These are phyloP conservation scores for Thymelicus sylvestris DNA, from an alignment of 2,888 invertebrate species.

Conservation along the genomic window DNA sequence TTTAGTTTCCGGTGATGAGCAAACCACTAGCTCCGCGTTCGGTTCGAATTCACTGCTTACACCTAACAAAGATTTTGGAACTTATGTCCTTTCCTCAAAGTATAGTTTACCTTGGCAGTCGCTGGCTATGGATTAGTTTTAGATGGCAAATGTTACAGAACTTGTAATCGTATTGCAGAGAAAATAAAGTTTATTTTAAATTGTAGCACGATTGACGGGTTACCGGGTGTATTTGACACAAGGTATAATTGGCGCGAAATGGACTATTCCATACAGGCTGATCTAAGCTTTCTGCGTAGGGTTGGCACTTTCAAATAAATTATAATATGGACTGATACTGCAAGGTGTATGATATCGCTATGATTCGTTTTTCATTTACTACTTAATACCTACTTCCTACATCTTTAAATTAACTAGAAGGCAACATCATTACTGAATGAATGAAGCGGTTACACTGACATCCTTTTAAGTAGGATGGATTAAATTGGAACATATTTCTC, in stretches of 20 bases:
- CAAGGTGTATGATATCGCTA: too few relatives aligned
- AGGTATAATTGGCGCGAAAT: conserved; percentile 80
- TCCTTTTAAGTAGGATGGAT: too few relatives aligned
- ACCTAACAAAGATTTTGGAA: conserved; percentile 2
- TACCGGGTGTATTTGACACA: conserved; percentile 72
- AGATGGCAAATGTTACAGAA: conserved; percentile 5
- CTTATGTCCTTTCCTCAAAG: background rate
- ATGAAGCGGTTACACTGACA: too few relatives aligned
- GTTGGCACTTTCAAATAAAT: conserved; percentile 10
- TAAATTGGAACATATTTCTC: too few relatives aligned
- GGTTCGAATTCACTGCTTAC: conserved; percentile 51
- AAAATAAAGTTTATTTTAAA: conserved; percentile 40
- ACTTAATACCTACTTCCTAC: too few relatives aligned
- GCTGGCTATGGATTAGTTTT: conserved; percentile 4
- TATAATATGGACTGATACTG: too few relatives aligned
- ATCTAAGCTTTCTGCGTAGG: conserved; percentile 39
- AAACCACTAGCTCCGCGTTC: conserved; percentile 55
- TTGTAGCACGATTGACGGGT: conserved; percentile 29
- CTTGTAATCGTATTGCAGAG: conserved; percentile 21
- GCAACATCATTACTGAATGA: too few relatives aligned
- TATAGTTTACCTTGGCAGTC: conserved; percentile 8
- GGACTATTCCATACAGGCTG: conserved; percentile 66
- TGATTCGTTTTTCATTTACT: too few relatives aligned
- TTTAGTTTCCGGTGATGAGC: conserved; percentile 51
- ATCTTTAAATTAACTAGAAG: too few relatives aligned